phyloP scores from a whole-genome alignment of 2,797 vertebrate species.

The Leucoraja ocellata region DNA sequence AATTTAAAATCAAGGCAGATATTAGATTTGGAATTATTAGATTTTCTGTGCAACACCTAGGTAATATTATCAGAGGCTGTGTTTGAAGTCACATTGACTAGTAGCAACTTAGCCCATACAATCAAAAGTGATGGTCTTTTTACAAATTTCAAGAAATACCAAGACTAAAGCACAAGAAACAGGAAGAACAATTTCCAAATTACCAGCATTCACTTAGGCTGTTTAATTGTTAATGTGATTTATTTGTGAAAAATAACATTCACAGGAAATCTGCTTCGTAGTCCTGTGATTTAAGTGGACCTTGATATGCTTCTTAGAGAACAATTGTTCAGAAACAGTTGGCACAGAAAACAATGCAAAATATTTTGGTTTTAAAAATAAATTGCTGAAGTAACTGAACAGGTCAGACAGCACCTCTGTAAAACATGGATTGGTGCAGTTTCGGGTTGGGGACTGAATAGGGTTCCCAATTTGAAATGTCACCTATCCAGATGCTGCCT shows the following conservation, averaged over 20 bases:
- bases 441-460: no score
- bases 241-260: neutral
- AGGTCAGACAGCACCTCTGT: no score
- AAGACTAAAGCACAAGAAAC: neutral
- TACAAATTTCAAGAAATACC: neutral
- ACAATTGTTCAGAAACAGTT: no score
- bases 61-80: neutral
- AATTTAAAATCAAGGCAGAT: neutral
- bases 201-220: neutral
- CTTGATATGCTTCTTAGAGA: neutral
- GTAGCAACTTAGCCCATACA: neutral
- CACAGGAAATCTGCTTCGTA: neutral
- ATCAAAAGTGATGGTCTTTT: neutral
- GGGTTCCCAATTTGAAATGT: no score
- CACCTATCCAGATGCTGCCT: no score
- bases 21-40: neutral
- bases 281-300: constrained; percentile 7
- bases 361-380: neutral
- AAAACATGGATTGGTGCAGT: no score
- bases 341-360: neutral
- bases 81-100: neutral
- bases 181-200: neutral
- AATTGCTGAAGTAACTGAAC: no score
- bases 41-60: neutral
- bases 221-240: neutral